These are phyloP conservation scores for Stichopus chloronotus DNA, from an alignment of 35 echinoderm and acorn worm genomes.

Conservation along the genomic window DNA sequence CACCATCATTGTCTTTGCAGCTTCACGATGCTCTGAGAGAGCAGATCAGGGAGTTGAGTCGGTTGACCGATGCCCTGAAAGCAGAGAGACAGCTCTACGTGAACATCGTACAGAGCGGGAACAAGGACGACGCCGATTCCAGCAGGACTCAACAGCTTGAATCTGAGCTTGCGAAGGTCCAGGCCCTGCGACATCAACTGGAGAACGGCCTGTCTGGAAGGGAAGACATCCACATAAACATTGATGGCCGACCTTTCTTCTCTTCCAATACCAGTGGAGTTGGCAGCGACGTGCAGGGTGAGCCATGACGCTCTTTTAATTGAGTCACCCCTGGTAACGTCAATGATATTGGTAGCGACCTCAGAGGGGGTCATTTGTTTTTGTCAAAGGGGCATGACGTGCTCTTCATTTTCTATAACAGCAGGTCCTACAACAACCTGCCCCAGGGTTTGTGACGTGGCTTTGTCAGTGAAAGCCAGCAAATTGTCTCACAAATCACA, in stretches of 20 bases:
- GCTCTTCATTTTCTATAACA: no score
- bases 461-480: no score
- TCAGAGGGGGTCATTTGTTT: no score
- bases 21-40: constrained; percentile 78
- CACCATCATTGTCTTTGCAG: constrained; percentile 14
- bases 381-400: no score
- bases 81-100: constrained; percentile 86
- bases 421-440: no score
- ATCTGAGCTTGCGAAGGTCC: constrained; percentile 79
- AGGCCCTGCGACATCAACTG: constrained; percentile 77
- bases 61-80: constrained; percentile 73
- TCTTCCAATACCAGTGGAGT: constrained; percentile 75
- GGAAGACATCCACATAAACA: neutral
- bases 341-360: no score
- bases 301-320: constrained; percentile 1
- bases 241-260: neutral
- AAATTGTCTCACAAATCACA: no score
- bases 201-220: constrained; percentile 27
- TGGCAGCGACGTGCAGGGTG: constrained; percentile 76
- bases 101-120: constrained; percentile 90
- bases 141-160: constrained; percentile 25
- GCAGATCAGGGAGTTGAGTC: constrained; percentile 85
- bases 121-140: neutral
- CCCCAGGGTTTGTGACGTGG: no score
- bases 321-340: no score